Conservation (phyloP, 2,888 invertebrate species). For the Altica lythri region DNA sequence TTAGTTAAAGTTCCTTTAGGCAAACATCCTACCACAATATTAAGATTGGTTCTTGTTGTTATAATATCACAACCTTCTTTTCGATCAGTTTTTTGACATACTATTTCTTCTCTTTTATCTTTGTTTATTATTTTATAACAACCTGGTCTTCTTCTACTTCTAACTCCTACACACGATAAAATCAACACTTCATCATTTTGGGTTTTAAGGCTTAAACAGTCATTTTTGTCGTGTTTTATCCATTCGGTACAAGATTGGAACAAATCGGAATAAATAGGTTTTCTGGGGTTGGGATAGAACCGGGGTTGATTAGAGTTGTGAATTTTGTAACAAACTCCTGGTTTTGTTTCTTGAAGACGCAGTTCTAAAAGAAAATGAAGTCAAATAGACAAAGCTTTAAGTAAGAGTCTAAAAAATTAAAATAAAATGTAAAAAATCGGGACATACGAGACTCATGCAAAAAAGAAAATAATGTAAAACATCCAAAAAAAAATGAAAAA, state of each 20-base stretch:
- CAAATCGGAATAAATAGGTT: constrained; percentile 23
- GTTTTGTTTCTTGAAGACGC: constrained; percentile 27
- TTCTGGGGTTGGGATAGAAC: constrained; percentile 30
- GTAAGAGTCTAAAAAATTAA: background rate
- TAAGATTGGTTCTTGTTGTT: constrained; percentile 30
- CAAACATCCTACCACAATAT: constrained; percentile 28
- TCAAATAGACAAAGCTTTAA: background rate
- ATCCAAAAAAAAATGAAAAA: background rate
- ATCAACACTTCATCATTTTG: constrained; percentile 33
- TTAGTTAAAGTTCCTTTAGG: no score
- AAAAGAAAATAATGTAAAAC: background rate
- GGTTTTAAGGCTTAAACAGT: constrained; percentile 31
- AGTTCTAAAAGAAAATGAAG: constrained; percentile 17
- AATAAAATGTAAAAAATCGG: background rate
- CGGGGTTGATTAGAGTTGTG: constrained; percentile 31
- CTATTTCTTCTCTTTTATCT: constrained; percentile 33
- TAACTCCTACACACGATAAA: constrained; percentile 28
- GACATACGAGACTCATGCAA: background rate
- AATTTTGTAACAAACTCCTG: constrained; percentile 34
- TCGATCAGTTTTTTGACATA: constrained; percentile 30
- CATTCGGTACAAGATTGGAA: constrained; percentile 33
- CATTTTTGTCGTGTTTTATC: constrained; percentile 28
- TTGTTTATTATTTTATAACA: constrained; percentile 35
- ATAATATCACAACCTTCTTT: constrained; percentile 32
- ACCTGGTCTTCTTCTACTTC: constrained; percentile 30